Percentiles rank a stretch among this genome's conserved stretches.
Conservation (phyloP, 2,888 invertebrate species). For the Acronicta aceris region DNA sequence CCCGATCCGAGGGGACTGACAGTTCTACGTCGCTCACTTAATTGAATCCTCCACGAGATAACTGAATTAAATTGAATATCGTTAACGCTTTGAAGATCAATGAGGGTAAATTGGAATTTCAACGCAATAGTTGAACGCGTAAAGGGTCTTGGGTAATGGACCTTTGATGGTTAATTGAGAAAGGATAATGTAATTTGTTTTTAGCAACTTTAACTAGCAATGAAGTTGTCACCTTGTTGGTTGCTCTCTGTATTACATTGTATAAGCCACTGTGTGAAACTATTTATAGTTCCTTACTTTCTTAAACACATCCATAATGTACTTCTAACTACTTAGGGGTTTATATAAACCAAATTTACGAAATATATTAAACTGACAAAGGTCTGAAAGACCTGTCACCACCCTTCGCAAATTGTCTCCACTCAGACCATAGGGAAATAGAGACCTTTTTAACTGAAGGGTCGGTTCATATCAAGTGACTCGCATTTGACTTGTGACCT, state of each 20-base stretch:
- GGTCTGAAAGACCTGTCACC: constrained; percentile 39
- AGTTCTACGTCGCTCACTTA: constrained; percentile 35
- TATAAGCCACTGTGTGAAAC: no score
- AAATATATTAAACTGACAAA: constrained; percentile 29
- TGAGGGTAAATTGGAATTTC: constrained; percentile 22
- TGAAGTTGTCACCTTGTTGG: not conserved
- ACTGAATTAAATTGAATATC: constrained; percentile 48
- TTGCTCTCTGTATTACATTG: no score
- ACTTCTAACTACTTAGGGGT: not conserved
- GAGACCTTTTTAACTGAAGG: constrained; percentile 28
- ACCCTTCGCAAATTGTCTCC: constrained; percentile 36
- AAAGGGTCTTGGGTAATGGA: constrained; percentile 18
- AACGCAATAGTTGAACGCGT: constrained; percentile 20
- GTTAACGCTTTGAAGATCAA: constrained; percentile 39
- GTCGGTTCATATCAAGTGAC: constrained; percentile 38
- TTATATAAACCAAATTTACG: constrained; percentile 4
- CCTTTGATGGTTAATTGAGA: constrained; percentile 9
- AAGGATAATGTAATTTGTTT: constrained; percentile 2
- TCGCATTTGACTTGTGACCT: constrained; percentile 41
- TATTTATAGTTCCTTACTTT: not conserved
- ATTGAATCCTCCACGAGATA: constrained; percentile 43
- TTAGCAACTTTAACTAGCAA: not conserved
- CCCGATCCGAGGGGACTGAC: constrained; percentile 18
- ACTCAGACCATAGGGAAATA: constrained; percentile 31
- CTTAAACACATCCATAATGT: not conserved